Evolutionary conservation across 2,888 invertebrate genomes (phyloP).

Genomic region (Tipula confusa): DNA sequence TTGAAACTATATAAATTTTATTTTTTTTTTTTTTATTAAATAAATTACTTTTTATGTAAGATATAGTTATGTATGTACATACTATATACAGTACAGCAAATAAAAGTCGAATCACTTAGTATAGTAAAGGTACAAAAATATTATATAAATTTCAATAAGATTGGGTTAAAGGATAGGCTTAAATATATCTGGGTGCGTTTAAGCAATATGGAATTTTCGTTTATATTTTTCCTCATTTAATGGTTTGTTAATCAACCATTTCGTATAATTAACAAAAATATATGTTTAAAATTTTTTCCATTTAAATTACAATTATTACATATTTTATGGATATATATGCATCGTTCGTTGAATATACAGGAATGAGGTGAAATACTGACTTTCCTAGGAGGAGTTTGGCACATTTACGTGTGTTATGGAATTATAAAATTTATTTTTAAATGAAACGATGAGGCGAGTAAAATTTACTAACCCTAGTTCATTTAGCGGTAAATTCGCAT

Average conservation of each 20-base stretch:
- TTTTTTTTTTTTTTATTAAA: not conserved
- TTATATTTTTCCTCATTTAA: not conserved
- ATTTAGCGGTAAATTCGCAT: too few species aligned
- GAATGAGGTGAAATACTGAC: not conserved
- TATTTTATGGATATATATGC: not conserved
- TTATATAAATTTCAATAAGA: not conserved
- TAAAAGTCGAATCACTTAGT: not conserved
- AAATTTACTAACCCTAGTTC: not conserved
- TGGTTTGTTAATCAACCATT: slow-evolving; percentile 6
- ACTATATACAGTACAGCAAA: not conserved
- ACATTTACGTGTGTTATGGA: not conserved
- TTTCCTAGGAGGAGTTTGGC: not conserved
- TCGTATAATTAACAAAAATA: not conserved
- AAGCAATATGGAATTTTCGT: not conserved
- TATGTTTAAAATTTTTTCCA: not conserved
- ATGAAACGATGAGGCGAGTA: not conserved
- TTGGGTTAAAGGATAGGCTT: too few species aligned
- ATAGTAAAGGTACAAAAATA: not conserved
- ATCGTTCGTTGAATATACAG: not conserved
- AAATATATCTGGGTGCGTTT: not conserved
- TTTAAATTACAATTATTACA: not conserved
- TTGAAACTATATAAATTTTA: not conserved
- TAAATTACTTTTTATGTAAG: not conserved
- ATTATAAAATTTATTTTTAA: not conserved
- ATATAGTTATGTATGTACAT: not conserved